Evolutionary conservation across 2,113 vertebrate species (phyloP), one percentile per base, ranked within the genome.

Genomic region (Madoqua kirkii): DNA sequence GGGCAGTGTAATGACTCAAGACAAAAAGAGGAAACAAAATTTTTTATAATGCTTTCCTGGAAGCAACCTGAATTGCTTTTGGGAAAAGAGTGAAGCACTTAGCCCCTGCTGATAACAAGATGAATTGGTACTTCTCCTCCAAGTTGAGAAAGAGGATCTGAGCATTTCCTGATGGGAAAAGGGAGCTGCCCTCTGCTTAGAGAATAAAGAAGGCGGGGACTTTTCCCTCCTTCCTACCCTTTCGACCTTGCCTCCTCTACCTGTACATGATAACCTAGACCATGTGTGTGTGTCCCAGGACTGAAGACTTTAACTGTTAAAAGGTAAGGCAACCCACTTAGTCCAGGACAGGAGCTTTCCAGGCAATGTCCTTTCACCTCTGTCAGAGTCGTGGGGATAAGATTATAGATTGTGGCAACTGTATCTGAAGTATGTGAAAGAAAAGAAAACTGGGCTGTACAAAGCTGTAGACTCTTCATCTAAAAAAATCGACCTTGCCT

Each of bases 11-110:
- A 92, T 87, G 29, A 87, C 79, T 94, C 78, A 76, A 89, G 60
- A 97, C 25, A 57, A 82, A 93, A 90, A 89, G 48, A 67, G 57
- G 21, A 93, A 84, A 71, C 4, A 33, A 27, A 96, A 88, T 52
- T 90, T 93, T 95, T 91, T 59, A 87, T 95, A 84, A 89, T 93
- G 83, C 83, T 93, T 96, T 95, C 67, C 76, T 92, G 59, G 93
- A 96, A 94, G 54, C n/a, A 92, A 25, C n/a, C 67, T 78, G 31
- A 33, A 48, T 88, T 76, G 57, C 48, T 97, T 87, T 92, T 43
- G 74, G 93, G 71, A 52, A 92, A 88, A 96, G 40, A 92, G 3
- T 40, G 15, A 59, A 71, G 52, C 59, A 40, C 43, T 89, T 67
- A 89, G 74, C 11, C 19, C 43, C 57, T 67, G 27, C 45, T 93